Conservation (phyloP, 2,888 invertebrate species). For the Rotaria socialis region DNA sequence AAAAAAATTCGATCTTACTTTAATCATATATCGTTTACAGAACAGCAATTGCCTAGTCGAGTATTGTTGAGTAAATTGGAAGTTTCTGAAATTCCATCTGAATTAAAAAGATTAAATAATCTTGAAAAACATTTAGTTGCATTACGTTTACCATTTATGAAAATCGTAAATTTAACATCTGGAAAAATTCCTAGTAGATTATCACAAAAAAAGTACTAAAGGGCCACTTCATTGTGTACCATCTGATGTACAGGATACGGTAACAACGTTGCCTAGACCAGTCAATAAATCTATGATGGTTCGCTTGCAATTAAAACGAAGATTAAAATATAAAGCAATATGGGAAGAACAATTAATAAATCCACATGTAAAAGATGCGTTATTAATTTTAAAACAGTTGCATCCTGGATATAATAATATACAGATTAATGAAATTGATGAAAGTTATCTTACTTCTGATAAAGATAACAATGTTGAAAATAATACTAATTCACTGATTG, state of each 20-base stretch:
- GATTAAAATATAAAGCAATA: slow-evolving; percentile 36
- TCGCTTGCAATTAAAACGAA: slow-evolving; percentile 51
- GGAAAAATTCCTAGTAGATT: not conserved
- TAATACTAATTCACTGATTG: too few species aligned
- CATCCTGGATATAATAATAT: slow-evolving; percentile 46
- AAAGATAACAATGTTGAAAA: not conserved
- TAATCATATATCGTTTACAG: not conserved
- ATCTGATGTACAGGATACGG: slow-evolving; percentile 49
- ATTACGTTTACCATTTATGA: not conserved
- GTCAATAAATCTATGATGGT: slow-evolving; percentile 50
- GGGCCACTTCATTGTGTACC: slow-evolving; percentile 47
- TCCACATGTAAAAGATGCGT: slow-evolving; percentile 16
- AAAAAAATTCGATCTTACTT: not conserved
- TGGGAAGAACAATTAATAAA: slow-evolving; percentile 41
- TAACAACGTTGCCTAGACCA: slow-evolving; percentile 49
- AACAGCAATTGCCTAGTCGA: not conserved
- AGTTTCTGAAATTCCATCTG: not conserved
- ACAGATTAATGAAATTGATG: slow-evolving; percentile 50
- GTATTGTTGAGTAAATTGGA: not conserved
- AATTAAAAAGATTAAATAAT: not conserved
- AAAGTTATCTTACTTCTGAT: not conserved
- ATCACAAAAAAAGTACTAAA: not conserved
- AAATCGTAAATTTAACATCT: not conserved
- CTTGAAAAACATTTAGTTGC: not conserved
- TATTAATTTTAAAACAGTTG: slow-evolving; percentile 44